Evolutionary conservation across 2,888 invertebrate genomes (phyloP).

Genomic region (Fabriciana adippe): DNA sequence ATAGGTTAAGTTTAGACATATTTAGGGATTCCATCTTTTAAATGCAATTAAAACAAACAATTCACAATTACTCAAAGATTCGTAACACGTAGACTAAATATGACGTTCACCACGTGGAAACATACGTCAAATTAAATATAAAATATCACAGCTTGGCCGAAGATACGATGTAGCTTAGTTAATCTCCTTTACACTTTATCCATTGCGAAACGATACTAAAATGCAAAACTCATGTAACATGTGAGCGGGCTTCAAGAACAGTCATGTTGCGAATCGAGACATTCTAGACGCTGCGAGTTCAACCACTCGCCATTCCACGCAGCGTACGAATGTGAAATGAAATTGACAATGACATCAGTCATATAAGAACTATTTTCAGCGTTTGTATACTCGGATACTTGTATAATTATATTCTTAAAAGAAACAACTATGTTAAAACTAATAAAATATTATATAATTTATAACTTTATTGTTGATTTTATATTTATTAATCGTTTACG

Average conservation of each 20-base stretch:
- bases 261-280: conserved; percentile 48
- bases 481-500: too few relatives aligned
- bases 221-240: conserved; percentile 25
- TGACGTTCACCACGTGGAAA: conserved; percentile 80
- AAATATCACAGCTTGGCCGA: conserved; percentile 40
- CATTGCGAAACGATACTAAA: conserved; percentile 19
- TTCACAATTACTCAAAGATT: conserved; percentile 49
- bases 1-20: conserved; percentile 71
- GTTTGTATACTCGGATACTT: background rate
- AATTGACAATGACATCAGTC: conserved; percentile 28
- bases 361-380: conserved; percentile 11
- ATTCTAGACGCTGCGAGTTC: conserved; percentile 49
- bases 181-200: conserved; percentile 21
- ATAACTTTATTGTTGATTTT: too few relatives aligned
- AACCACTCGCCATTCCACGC: conserved; percentile 38
- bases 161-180: conserved; percentile 13
- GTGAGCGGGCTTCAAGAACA: conserved; percentile 29
- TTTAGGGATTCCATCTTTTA: conserved; percentile 70
- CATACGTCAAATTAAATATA: conserved; percentile 61
- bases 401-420: too few relatives aligned
- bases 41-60: conserved; percentile 45
- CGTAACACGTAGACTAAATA: conserved; percentile 71
- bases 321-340: conserved; percentile 27
- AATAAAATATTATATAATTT: background rate
- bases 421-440: too few relatives aligned